Evolutionary conservation across 2,113 vertebrate species (phyloP).

Genomic region (Melanostigma gelatinosum): DNA sequence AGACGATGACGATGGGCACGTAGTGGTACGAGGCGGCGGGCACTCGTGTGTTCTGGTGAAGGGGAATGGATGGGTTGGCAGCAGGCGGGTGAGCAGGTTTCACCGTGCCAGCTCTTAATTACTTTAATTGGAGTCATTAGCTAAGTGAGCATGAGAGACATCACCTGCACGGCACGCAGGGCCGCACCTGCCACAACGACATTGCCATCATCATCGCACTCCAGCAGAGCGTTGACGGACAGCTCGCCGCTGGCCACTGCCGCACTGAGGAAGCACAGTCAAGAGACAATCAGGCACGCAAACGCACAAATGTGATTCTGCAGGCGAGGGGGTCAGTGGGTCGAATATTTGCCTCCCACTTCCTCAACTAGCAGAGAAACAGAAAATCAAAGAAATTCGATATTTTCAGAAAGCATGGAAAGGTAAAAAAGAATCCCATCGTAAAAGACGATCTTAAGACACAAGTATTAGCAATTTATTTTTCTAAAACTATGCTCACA

Average conservation of each 20-base stretch:
- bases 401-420: background rate
- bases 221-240: constrained; percentile 55
- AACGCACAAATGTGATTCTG: background rate
- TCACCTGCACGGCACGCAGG: constrained; percentile 78
- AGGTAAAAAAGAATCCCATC: background rate
- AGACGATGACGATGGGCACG: constrained; percentile 46
- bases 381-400: background rate
- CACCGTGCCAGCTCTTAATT: constrained; percentile 80
- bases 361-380: background rate
- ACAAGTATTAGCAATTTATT: too few species aligned
- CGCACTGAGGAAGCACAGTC: constrained; percentile 18
- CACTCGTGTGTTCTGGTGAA: constrained; percentile 35
- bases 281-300: constrained; percentile 2
- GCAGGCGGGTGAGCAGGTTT: constrained; percentile 40
- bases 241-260: constrained; percentile 36
- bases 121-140: constrained; percentile 83
- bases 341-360: too few species aligned
- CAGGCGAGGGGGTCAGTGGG: background rate
- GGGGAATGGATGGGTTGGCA: constrained; percentile 61
- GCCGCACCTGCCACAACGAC: constrained; percentile 75
- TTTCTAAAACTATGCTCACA: background rate
- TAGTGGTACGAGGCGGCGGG: constrained; percentile 47
- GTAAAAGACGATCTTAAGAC: too few species aligned
- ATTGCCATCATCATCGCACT: constrained; percentile 62
- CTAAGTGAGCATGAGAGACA: constrained; percentile 78